Evolutionary conservation across 2,888 invertebrate species (phyloP).

Genomic region (Auanema freiburgensis): DNA sequence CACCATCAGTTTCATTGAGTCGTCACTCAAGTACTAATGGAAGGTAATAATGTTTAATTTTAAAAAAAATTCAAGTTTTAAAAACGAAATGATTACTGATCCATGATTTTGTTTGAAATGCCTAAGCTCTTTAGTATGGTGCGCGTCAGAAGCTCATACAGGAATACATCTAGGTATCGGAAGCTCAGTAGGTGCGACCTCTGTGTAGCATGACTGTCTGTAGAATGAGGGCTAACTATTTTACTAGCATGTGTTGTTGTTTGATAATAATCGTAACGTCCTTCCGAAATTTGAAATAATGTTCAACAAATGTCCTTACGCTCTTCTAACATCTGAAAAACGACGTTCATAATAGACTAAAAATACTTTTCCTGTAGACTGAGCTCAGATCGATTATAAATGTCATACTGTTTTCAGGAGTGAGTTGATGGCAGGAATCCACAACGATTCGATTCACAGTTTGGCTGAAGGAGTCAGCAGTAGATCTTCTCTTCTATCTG

Average conservation of each 20-base stretch:
- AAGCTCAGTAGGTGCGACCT: too few species aligned
- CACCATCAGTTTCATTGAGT: conserved; percentile 12
- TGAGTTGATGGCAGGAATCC: conserved; percentile 44
- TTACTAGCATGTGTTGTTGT: neutral
- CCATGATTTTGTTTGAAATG: too few species aligned
- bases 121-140: too few species aligned
- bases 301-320: too few species aligned
- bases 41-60: conserved; percentile 11
- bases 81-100: too few species aligned
- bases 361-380: neutral
- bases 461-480: conserved; percentile 12
- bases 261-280: neutral
- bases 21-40: conserved; percentile 22
- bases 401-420: conserved; percentile 29
- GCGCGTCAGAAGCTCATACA: too few species aligned
- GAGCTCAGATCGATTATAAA: neutral
- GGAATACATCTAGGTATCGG: too few species aligned
- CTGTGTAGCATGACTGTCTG: too few species aligned
- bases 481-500: conserved; percentile 14
- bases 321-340: neutral
- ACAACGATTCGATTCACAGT: conserved; percentile 38
- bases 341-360: neutral
- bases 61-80: too few species aligned
- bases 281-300: neutral
- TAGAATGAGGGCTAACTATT: neutral